Evolutionary conservation across 2,113 vertebrate genomes (phyloP).

Genomic region (Mirza zaza): DNA sequence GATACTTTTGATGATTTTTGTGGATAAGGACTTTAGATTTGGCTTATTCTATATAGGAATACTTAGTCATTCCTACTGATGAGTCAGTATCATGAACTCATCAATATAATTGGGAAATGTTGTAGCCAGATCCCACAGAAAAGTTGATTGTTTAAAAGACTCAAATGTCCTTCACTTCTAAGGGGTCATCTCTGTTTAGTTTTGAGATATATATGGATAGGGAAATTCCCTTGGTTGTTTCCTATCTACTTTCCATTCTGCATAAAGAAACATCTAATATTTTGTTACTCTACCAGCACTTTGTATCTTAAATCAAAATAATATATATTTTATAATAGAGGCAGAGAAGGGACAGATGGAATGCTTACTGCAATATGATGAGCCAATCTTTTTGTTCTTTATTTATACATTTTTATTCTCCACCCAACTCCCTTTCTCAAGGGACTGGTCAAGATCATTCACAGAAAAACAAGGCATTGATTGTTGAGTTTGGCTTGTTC

Average conservation of each 20-base stretch:
- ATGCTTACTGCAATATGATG: neutral
- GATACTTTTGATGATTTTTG: neutral
- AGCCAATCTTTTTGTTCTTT: conserved; percentile 52
- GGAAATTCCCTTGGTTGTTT: neutral
- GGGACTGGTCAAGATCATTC: conserved; percentile 62
- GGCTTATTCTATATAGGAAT: neutral
- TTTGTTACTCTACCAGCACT: neutral
- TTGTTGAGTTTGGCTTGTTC: conserved; percentile 79
- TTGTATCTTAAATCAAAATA: neutral
- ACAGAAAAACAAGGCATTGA: conserved; percentile 70
- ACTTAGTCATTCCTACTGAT: neutral
- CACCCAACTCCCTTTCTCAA: conserved; percentile 56
- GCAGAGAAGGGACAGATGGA: neutral
- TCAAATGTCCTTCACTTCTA: neutral
- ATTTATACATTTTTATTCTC: conserved; percentile 38
- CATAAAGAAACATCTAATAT: neutral
- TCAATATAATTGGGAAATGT: neutral
- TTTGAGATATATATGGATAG: neutral
- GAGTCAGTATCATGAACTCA: neutral
- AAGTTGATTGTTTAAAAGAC: neutral
- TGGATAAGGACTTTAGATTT: neutral
- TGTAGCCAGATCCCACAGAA: neutral
- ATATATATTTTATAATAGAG: neutral
- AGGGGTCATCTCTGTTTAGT: neutral
- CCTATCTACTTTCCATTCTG: neutral